Conservation (phyloP, 2,888 invertebrate species). For the Drosophila kokeensis region DNA sequence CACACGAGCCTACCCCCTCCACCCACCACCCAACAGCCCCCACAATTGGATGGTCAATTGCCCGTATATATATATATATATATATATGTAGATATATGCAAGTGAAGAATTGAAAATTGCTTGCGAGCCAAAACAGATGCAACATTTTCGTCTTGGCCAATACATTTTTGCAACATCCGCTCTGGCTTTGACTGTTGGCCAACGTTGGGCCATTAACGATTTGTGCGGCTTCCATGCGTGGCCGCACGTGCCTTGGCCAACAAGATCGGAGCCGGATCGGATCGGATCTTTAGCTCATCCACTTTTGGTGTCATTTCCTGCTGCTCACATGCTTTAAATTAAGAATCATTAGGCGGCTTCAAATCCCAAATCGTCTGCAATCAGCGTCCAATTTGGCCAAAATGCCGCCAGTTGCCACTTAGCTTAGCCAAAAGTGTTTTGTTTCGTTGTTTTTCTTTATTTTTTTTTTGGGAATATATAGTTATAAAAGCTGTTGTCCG, state of each 20-base stretch:
- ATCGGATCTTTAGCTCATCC: conserved; percentile 34
- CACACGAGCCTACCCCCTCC: conserved; percentile 33
- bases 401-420: conserved; percentile 62
- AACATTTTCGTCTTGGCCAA: conserved; percentile 4
- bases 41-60: neutral
- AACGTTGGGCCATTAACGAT: conserved; percentile 59
- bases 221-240: conserved; percentile 55
- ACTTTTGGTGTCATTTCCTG: conserved; percentile 71
- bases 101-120: conserved; percentile 8
- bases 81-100: neutral
- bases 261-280: conserved; percentile 50
- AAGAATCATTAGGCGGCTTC: conserved; percentile 79
- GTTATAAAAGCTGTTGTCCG: conserved; percentile 62
- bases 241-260: conserved; percentile 67
- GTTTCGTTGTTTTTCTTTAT: neutral
- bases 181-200: conserved; percentile 3
- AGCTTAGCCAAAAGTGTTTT: conserved; percentile 11
- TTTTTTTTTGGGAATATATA: conserved; percentile 49
- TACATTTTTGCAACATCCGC: conserved; percentile 50
- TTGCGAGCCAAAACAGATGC: conserved; percentile 7
- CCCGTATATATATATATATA: neutral
- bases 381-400: conserved; percentile 79
- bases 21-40: neutral
- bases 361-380: conserved; percentile 72
- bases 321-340: conserved; percentile 77